Percentiles rank a stretch among this genome's conserved stretches.
phyloP scores from a whole-genome alignment of 92 coral and sea anemone species.

The Parazoanthus atlanticus region DNA sequence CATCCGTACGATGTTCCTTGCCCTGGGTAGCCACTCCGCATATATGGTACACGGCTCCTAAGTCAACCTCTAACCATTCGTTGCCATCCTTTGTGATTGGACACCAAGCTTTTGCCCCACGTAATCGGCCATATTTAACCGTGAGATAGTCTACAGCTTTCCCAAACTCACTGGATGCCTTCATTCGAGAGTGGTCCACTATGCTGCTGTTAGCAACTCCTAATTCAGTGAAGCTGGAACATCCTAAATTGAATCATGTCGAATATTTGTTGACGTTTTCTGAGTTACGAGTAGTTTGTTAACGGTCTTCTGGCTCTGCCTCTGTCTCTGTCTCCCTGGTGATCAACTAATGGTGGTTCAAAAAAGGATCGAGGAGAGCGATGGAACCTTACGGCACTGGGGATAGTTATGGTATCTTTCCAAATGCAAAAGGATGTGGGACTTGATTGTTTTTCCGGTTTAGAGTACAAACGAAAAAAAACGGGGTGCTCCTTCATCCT shows the following conservation, averaged over 20 bases:
- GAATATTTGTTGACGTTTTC: background rate
- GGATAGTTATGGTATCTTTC: too few species aligned
- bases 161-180: conserved; percentile 59
- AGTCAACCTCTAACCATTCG: conserved; percentile 65
- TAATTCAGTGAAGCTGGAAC: conserved; percentile 42
- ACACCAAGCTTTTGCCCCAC: conserved; percentile 68
- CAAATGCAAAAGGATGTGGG: too few species aligned
- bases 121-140: conserved; percentile 69
- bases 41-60: conserved; percentile 53
- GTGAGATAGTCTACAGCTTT: conserved; percentile 59
- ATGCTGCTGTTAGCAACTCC: conserved; percentile 59
- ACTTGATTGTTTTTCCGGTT: too few species aligned
- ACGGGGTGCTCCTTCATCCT: too few species aligned
- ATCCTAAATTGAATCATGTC: background rate
- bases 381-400: too few species aligned
- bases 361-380: too few species aligned
- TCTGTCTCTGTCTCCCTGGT: too few species aligned
- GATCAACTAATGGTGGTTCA: too few species aligned
- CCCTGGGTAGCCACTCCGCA: conserved; percentile 82
- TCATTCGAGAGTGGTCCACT: conserved; percentile 43
- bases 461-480: too few species aligned
- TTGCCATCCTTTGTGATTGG: conserved; percentile 32
- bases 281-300: too few species aligned
- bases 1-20: conserved; percentile 39
- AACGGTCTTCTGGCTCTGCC: too few species aligned